Evolutionary conservation across 2,113 vertebrate species (phyloP).

Genomic region (Neolamprologus sp.): DNA sequence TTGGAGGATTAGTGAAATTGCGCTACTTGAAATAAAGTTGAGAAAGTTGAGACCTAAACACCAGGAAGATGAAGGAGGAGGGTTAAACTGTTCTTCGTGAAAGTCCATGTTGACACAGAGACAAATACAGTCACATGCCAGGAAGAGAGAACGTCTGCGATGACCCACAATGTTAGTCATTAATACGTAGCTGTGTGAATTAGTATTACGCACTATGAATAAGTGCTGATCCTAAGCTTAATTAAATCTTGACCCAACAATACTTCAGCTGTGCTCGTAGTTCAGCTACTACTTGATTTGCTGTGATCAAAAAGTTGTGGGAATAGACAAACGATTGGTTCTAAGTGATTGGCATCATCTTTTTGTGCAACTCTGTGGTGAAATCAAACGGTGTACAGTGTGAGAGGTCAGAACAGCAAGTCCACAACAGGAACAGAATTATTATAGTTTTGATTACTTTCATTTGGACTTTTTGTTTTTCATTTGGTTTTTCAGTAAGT

Average conservation of each 20-base stretch:
- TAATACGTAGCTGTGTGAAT: rapidly evolving
- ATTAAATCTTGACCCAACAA: neutral
- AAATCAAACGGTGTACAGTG: neutral
- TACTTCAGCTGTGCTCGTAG: neutral
- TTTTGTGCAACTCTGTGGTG: neutral
- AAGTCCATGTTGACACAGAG: neutral
- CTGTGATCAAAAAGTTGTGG: neutral
- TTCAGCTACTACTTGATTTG: neutral
- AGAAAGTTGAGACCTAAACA: neutral
- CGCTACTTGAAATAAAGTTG: neutral
- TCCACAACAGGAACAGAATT: neutral
- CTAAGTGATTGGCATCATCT: neutral
- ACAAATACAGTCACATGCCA: neutral
- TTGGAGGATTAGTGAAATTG: neutral
- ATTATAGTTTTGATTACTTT: neutral
- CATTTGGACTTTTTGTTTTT: neutral
- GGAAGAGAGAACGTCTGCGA: neutral
- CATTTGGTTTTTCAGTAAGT: neutral
- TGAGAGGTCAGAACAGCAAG: neutral
- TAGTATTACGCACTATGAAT: neutral
- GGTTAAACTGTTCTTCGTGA: neutral
- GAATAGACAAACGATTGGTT: neutral
- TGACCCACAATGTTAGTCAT: neutral
- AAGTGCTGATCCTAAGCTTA: neutral
- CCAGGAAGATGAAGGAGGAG: neutral